These are phyloP conservation scores for Oscheius myriophilus DNA, from an alignment of 2,888 invertebrate genomes.

Conservation along the genomic window DNA sequence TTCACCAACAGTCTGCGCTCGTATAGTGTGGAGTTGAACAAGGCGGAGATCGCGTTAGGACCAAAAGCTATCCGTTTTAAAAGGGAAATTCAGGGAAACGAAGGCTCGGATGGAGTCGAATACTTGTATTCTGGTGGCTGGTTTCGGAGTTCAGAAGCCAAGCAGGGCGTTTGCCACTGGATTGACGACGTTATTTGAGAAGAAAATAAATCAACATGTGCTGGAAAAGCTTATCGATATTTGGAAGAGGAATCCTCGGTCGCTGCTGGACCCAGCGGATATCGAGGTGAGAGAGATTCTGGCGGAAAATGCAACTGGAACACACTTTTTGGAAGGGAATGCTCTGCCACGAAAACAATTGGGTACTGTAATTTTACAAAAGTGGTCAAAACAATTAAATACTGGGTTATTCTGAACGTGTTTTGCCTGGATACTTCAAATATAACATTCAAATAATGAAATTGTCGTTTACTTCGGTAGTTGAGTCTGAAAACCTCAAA, in stretches of 20 bases:
- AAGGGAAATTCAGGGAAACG: background rate
- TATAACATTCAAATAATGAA: too few species aligned
- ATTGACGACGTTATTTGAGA: constrained; percentile 1
- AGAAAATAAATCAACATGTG: constrained; percentile 1
- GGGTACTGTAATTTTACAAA: too few species aligned
- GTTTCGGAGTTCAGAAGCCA: constrained; percentile 11
- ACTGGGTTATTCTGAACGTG: too few species aligned
- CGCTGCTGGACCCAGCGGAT: constrained; percentile 49
- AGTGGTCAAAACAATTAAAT: too few species aligned
- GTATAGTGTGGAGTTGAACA: background rate
- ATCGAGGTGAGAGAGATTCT: constrained; percentile 32
- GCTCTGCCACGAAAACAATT: too few species aligned
- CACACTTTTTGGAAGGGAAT: too few species aligned
- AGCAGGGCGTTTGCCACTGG: too few species aligned
- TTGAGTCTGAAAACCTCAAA: too few species aligned
- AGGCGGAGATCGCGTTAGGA: background rate
- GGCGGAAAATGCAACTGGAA: too few species aligned
- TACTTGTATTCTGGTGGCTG: constrained; percentile 8
- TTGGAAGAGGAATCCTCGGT: constrained; percentile 53
- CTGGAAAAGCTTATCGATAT: constrained; percentile 12
- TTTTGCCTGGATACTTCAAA: too few species aligned
- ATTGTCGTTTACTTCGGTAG: too few species aligned
- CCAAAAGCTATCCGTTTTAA: background rate
- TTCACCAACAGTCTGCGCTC: background rate
- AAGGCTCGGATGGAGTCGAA: background rate